These are phyloP conservation scores for Octodon degus DNA, from an alignment of 2,113 vertebrate genomes.

Conservation along the genomic window DNA sequence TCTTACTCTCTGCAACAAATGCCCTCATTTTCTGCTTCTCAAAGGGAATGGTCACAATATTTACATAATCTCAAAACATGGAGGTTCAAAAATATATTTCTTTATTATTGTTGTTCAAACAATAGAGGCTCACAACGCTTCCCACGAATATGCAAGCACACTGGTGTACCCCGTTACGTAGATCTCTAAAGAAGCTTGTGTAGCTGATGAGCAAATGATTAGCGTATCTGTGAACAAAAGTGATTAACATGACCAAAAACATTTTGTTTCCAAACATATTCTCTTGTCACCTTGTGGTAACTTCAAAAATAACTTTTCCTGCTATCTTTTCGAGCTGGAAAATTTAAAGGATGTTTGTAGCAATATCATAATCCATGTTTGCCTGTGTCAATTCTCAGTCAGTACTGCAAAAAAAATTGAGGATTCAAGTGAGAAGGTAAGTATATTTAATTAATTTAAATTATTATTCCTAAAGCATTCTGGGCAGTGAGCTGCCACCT, in stretches of 20 bases:
- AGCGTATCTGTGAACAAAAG: background rate
- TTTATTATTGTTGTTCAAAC: background rate
- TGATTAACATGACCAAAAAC: slow-evolving; percentile 55
- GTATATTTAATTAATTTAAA: slow-evolving; percentile 77
- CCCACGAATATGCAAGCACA: background rate
- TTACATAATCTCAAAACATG: background rate
- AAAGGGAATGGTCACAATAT: background rate
- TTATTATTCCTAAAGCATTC: slow-evolving; percentile 79
- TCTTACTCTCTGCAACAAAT: background rate
- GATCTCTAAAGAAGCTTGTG: background rate
- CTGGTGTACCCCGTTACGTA: background rate
- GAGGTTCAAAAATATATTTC: slow-evolving; percentile 29
- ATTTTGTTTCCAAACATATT: slow-evolving; percentile 45
- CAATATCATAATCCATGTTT: slow-evolving; percentile 58
- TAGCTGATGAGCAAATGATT: slow-evolving; percentile 25
- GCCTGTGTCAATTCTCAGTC: slow-evolving; percentile 66
- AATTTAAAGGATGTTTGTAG: slow-evolving; percentile 49
- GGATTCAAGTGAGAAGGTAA: slow-evolving; percentile 74
- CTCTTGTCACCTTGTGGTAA: background rate
- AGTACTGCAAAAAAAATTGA: slow-evolving; percentile 59
- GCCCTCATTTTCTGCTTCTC: background rate
- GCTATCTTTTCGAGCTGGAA: background rate
- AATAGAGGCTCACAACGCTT: background rate
- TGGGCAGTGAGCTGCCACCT: slow-evolving; percentile 55
- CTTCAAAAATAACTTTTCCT: slow-evolving; percentile 26